A percentile compares a stretch with the other conserved stretches of the same genome.
phyloP scores from a whole-genome alignment of 1,140 invertebrate species.

The Zaprionus nigranus region DNA sequence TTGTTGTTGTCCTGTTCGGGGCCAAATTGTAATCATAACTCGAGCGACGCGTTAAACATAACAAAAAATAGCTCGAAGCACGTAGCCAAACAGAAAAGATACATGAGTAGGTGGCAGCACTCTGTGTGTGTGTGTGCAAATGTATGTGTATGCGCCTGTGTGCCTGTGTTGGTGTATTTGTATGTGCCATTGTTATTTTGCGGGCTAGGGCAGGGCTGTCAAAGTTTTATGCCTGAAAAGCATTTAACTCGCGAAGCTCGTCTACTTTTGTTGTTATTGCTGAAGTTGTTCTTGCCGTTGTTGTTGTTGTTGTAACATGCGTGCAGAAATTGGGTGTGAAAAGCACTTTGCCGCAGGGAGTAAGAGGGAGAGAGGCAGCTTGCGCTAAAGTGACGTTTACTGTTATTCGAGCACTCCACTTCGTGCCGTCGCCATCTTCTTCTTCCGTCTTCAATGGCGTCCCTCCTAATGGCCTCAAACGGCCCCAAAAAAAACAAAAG shows the following conservation, averaged over 20 bases:
- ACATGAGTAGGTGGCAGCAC: constrained; percentile 7
- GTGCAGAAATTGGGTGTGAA: constrained; percentile 75
- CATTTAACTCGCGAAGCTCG: constrained; percentile 57
- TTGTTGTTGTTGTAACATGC: constrained; percentile 57
- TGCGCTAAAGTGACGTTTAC: constrained; percentile 74
- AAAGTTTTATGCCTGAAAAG: constrained; percentile 63
- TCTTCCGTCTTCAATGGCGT: background rate
- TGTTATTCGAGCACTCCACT: constrained; percentile 58
- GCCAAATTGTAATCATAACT: constrained; percentile 78
- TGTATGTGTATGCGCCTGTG: constrained; percentile 10
- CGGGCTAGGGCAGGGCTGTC: constrained; percentile 27
- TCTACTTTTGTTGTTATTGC: constrained; percentile 44
- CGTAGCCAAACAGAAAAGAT: constrained; percentile 64
- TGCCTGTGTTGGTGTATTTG: constrained; percentile 12
- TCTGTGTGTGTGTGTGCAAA: constrained; percentile 5
- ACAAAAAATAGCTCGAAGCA: constrained; percentile 79
- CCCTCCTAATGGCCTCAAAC: constrained; percentile 3
- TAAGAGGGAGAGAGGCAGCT: background rate
- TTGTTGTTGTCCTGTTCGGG: constrained; percentile 9
- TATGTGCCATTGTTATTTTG: constrained; percentile 41
- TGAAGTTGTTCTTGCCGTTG: constrained; percentile 28
- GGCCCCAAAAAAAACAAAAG: background rate
- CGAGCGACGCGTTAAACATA: constrained; percentile 76
- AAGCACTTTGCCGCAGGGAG: constrained; percentile 58
- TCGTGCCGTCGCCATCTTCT: constrained; percentile 17